These are phyloP conservation scores for Hymenochirus boettgeri DNA, from an alignment of 2,113 vertebrate genomes.

Conservation along the genomic window DNA sequence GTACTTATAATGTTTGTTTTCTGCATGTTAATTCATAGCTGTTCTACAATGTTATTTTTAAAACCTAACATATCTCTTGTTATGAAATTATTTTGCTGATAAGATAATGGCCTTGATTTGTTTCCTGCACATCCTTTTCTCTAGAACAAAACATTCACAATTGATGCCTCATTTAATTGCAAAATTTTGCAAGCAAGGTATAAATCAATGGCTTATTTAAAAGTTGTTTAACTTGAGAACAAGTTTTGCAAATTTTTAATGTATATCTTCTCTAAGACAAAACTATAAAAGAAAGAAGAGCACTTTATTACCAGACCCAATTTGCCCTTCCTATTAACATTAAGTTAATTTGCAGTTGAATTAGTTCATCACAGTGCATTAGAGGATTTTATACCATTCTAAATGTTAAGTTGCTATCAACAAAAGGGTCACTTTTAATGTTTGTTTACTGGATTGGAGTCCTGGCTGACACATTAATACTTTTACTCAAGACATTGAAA, in stretches of 20 bases:
- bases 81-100: not conserved
- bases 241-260: slow-evolving; percentile 32
- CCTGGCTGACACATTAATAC: slow-evolving; percentile 28
- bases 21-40: too few species aligned
- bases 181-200: slow-evolving; percentile 34
- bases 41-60: too few species aligned
- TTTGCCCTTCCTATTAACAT: slow-evolving; percentile 31
- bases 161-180: slow-evolving; percentile 27
- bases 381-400: slow-evolving; percentile 35
- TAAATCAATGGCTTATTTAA: slow-evolving; percentile 41
- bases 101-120: not conserved
- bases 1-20: too few species aligned
- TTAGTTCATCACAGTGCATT: slow-evolving; percentile 40
- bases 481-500: slow-evolving; percentile 38
- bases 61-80: not conserved
- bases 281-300: slow-evolving; percentile 30
- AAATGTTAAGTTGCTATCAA: slow-evolving; percentile 40
- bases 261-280: slow-evolving; percentile 23
- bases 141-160: slow-evolving; percentile 9
- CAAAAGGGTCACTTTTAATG: slow-evolving; percentile 39
- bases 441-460: slow-evolving; percentile 19
- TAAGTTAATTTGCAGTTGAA: slow-evolving; percentile 39
- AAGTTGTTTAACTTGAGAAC: slow-evolving; percentile 21
- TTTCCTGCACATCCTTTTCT: slow-evolving; percentile 4
- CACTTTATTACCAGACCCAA: slow-evolving; percentile 36